Evolutionary conservation across 2,113 vertebrate genomes (phyloP), one percentile per base, ranked within the genome.

Genomic region (Gobio gobio): DNA sequence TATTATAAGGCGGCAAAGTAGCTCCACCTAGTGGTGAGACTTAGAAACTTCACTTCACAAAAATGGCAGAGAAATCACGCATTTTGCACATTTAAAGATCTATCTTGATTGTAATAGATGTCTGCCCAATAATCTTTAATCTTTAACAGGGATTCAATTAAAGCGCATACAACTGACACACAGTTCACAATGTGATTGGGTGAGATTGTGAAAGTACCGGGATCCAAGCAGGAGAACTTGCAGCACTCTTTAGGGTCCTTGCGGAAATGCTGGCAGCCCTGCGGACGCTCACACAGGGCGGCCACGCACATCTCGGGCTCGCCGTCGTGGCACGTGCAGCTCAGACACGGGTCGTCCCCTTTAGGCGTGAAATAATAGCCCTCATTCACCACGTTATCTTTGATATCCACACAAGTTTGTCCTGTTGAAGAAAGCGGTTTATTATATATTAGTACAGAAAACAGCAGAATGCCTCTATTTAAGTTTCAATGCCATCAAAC

Each of bases 221-320:
- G 96, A 91, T 99, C 98, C 40, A 98, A 93, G 66, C 98, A 99
- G 33, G 97, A 98, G 88, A 99, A 99, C 88, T 97, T 99, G 96
- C 98, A 99, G 95, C 98, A 99, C 89, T 99, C 98, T 89, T 97
- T 97, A 3, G 98, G 98, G 88, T 99, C 98, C 89, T 98, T 99
- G 20, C 95, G 96, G 75, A 97, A 99, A 86, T 99, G 97, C 91
- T 97, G 96, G 83, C 98, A 99, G 4, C 96, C 96, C 92, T 99
- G 98, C 0, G 98, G 98, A 58, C 98, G 93, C 88, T 99, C 98
- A 0, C 98, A 99, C 86, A 99, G 88, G 0, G 98, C 98, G 0
- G 98, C 98, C 85, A 99, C 98, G 0, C 98, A 99, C 97, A 99
- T 98, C 93, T 99, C 98, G 0, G 98, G 96, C 86, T 99, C 98